Conservation (phyloP, 1,140 invertebrate species). For the Charaxes varanes region DNA sequence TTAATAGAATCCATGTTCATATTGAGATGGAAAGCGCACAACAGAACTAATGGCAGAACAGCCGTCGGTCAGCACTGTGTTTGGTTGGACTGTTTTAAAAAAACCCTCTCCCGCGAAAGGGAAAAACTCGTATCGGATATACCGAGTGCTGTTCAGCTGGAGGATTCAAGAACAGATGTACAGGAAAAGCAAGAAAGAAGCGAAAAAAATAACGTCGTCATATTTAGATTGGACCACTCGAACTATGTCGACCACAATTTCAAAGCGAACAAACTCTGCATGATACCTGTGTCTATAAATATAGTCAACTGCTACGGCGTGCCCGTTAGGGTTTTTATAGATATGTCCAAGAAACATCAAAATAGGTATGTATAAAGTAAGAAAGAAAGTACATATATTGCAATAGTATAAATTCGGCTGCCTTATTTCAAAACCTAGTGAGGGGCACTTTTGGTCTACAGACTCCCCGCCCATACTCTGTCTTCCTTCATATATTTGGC, state of each 20-base stretch:
- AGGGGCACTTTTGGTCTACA: not conserved
- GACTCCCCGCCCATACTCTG: too few relatives aligned
- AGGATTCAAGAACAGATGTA: conserved; percentile 36
- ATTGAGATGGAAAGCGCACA: conserved; percentile 72
- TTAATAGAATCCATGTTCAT: conserved; percentile 70
- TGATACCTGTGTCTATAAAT: conserved; percentile 73
- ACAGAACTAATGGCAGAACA: conserved; percentile 45
- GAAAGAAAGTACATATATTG: not conserved
- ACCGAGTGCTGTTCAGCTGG: conserved; percentile 26
- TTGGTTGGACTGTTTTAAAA: conserved; percentile 64
- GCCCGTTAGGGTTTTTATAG: conserved; percentile 59
- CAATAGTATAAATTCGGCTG: conserved; percentile 1
- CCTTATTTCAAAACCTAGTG: not conserved
- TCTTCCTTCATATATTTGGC: too few relatives aligned
- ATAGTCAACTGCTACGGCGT: conserved; percentile 69
- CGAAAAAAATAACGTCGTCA: conserved; percentile 63
- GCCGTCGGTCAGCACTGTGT: conserved; percentile 72
- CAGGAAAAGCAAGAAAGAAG: conserved; percentile 34
- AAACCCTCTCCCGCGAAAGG: conserved; percentile 38
- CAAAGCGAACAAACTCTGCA: conserved; percentile 63
- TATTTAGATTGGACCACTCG: conserved; percentile 70
- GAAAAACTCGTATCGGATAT: conserved; percentile 21
- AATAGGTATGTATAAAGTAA: conserved; percentile 37
- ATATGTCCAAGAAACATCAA: conserved; percentile 59
- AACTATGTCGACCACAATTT: conserved; percentile 73